These are phyloP conservation scores for Hipparchia sbordonii DNA, from an alignment of 2,888 invertebrate genomes.

Conservation along the genomic window DNA sequence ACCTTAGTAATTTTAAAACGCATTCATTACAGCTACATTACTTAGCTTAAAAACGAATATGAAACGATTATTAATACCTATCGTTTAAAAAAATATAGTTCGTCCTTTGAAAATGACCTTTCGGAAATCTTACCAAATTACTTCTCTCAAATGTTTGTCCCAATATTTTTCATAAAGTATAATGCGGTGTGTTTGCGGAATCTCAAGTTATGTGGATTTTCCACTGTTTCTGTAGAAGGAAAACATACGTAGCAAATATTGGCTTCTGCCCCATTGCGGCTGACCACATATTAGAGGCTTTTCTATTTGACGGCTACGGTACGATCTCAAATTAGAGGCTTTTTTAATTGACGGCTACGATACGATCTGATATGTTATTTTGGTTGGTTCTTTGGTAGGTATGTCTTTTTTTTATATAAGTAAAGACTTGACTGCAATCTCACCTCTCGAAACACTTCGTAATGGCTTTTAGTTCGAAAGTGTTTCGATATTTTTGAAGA, in stretches of 20 bases:
- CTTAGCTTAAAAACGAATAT: no score
- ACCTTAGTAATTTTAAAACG: no score
- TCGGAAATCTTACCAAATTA: background rate
- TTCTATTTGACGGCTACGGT: background rate
- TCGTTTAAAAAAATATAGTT: no score
- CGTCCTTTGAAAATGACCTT: no score
- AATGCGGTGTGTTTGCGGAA: constrained; percentile 21
- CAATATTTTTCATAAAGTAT: constrained; percentile 4
- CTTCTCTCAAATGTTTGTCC: constrained; percentile 12
- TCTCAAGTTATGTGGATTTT: constrained; percentile 25
- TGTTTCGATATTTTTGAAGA: no score
- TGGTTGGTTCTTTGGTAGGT: no score
- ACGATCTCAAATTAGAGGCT: background rate
- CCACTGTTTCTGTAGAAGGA: constrained; percentile 10
- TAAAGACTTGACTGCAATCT: no score
- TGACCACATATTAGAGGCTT: background rate
- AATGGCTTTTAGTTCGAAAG: no score
- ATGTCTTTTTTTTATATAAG: no score
- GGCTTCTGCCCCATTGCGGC: constrained; percentile 14
- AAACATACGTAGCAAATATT: constrained; percentile 26
- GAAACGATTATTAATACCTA: no score
- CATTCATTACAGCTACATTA: no score
- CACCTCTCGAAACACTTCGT: no score
- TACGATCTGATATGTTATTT: background rate
- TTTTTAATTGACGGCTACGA: background rate